A percentile compares a stretch with the other conserved stretches of the same genome.
Evolutionary conservation across 2,888 invertebrate species (phyloP).

Genomic region (Bedellia somnulentella): DNA sequence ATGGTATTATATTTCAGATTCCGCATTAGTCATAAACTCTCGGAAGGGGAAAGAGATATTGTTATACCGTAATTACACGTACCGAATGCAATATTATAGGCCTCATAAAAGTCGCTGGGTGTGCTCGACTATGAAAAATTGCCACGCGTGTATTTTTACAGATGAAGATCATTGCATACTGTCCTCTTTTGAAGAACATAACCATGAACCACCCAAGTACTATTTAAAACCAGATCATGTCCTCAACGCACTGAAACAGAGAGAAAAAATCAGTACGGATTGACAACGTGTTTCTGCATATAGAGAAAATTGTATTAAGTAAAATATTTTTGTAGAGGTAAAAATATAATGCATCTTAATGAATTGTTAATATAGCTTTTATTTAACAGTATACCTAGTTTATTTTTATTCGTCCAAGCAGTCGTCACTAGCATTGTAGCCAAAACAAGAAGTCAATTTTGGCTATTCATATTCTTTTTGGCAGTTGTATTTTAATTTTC

Average conservation of each 20-base stretch:
- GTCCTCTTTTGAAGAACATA: slow-evolving; percentile 29
- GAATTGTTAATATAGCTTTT: no score
- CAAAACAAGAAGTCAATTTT: no score
- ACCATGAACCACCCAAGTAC: slow-evolving; percentile 43
- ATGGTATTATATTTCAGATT: slow-evolving; percentile 23
- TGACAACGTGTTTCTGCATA: no score
- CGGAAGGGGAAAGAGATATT: slow-evolving; percentile 47
- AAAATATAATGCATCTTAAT: no score
- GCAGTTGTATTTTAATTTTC: no score
- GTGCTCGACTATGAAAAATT: slow-evolving; percentile 43
- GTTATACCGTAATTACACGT: slow-evolving; percentile 36
- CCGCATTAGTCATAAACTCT: slow-evolving; percentile 37
- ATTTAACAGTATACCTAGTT: no score
- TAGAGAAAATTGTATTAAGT: no score
- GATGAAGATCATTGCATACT: slow-evolving; percentile 26
- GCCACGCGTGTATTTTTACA: slow-evolving; percentile 36
- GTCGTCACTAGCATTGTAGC: no score
- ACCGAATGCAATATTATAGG: slow-evolving; percentile 35
- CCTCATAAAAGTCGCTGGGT: slow-evolving; percentile 30
- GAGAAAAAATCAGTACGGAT: no score
- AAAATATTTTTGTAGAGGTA: no score
- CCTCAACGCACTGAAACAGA: slow-evolving; percentile 28
- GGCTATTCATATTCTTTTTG: no score
- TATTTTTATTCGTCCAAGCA: no score
- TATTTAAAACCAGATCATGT: slow-evolving; percentile 37